Evolutionary conservation across 1,140 invertebrate genomes (phyloP).

Genomic region (Hirudo medicinalis): DNA sequence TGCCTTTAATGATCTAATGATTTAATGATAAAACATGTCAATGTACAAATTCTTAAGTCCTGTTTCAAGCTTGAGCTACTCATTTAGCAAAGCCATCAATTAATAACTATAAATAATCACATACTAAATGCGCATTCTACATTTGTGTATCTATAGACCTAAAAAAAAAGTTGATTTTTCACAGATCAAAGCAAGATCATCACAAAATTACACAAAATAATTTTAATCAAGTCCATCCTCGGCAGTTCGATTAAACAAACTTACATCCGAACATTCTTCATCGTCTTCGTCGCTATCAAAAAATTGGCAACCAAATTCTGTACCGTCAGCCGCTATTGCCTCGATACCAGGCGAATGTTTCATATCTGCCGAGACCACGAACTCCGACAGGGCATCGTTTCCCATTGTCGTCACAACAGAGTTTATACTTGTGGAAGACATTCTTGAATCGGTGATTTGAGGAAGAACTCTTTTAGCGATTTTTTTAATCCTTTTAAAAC

Average conservation of each 20-base stretch:
- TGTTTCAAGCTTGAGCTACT: too few relatives aligned
- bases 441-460: too few relatives aligned
- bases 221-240: not conserved
- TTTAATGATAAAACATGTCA: too few relatives aligned
- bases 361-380: not conserved
- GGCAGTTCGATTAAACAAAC: not conserved
- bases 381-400: conserved; percentile 1
- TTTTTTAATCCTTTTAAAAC: too few relatives aligned
- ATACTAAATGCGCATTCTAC: not conserved
- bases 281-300: conserved; percentile 5
- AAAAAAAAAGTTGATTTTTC: not conserved
- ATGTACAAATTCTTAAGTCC: too few relatives aligned
- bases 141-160: not conserved
- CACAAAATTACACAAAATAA: not conserved
- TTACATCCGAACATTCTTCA: conserved; percentile 7
- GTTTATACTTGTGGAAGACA: too few relatives aligned
- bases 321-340: not conserved
- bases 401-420: not conserved
- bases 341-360: not conserved
- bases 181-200: not conserved
- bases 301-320: conserved; percentile 1
- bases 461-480: too few relatives aligned
- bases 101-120: not conserved
- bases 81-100: not conserved
- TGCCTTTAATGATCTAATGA: too few relatives aligned